Base-by-base conservation (phyloP, 2,888 invertebrate species). In the Ophion ventricosus region DNA sequence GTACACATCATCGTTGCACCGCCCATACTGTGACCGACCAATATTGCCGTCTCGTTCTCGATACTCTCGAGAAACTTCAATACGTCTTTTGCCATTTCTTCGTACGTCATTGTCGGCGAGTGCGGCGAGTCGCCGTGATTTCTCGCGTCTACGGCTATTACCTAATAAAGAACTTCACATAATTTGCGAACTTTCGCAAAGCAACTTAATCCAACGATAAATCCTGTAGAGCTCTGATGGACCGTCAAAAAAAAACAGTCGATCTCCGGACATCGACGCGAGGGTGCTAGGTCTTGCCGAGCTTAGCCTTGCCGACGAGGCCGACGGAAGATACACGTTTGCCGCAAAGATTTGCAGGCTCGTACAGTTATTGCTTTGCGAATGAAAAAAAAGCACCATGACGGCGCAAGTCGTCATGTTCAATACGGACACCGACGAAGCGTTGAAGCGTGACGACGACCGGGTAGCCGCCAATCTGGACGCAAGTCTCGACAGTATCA, bases 331-430 rank as follows among this genome's bases (percentile, higher is more conserved):
- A 94, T 99, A 98, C 93, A 98, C 99, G 40, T 99, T 99, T 94
- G 97, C 98, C 10, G 99, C 99, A 0, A 96, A 97, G 84, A 96
- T n/a, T 96, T 85, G 95, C 97, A 87, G 99, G 99, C 1, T 94
- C 96, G 26, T 99, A 99, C 94, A 98, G 97, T 0, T 99, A 99
- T 91, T 99, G 99, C 94, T 99, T 99, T 93, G 98, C 98, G 91
- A 99, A 99, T 94, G n/a, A n/a, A 97, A 98, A 94, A 99, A 99
- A 97, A 99, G 99, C 43, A 99, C 99, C 66, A 98, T 99, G 98
- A 99, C 99, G 20, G 99, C 99, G 0, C 99, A 99, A 94, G 95
- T 98, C 73, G 97, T 98, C 26, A 99, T 99, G 99, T 99, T 99
- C 94, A 97, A 98, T 88, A 97, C 99, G 95, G 99, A 99, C 91